These are phyloP conservation scores for Chloromyia formosa DNA, from an alignment of 2,888 invertebrate genomes.

Conservation along the genomic window DNA sequence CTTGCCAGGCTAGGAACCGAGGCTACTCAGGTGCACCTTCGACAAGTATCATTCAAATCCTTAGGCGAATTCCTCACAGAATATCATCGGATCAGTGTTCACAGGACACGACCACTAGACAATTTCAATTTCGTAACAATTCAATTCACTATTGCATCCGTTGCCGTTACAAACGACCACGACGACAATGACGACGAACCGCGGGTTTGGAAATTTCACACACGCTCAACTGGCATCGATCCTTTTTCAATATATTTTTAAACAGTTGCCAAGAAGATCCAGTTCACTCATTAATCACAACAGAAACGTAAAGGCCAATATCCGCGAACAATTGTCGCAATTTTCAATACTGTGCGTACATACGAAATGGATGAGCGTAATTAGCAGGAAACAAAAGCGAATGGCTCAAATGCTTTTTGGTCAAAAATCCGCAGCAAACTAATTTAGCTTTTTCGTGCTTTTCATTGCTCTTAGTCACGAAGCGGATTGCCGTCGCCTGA, in stretches of 20 bases:
- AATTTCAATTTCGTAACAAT: constrained; percentile 21
- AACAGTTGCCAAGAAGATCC: too few species aligned
- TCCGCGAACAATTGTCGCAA: neutral
- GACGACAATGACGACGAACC: neutral
- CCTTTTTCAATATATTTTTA: neutral
- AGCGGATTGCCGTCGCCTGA: constrained; percentile 18
- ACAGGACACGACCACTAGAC: neutral
- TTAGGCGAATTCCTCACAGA: neutral
- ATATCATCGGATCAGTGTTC: neutral
- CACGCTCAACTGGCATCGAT: neutral
- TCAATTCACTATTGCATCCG: neutral
- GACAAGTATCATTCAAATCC: neutral
- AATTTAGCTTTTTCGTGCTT: constrained; percentile 48
- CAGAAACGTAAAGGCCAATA: neutral
- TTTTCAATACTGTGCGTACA: constrained; percentile 21
- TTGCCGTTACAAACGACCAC: neutral
- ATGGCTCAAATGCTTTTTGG: constrained; percentile 49
- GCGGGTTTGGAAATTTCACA: neutral
- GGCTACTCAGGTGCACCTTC: constrained; percentile 4
- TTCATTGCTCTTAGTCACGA: constrained; percentile 38
- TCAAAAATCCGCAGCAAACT: constrained; percentile 53
- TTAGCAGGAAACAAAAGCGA: neutral
- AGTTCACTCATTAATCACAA: neutral
- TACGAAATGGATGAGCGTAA: constrained; percentile 34
- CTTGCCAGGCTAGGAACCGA: constrained; percentile 30